Base-by-base conservation (phyloP, 2,113 vertebrate genomes). In the Todiramphus chloris region DNA sequence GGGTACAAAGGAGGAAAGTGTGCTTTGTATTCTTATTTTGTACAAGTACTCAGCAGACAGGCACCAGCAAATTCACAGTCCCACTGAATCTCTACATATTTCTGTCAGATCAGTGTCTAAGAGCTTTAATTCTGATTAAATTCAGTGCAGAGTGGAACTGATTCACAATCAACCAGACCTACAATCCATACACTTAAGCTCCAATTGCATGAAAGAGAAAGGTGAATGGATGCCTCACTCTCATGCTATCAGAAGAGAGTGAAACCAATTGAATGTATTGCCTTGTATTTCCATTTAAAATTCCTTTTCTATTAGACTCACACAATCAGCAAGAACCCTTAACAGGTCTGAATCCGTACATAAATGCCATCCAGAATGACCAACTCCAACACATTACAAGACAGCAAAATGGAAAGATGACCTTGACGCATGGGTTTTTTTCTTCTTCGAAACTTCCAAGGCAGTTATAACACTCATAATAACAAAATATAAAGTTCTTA, bases 351-450 rank as follows among this genome's bases (percentile, higher is more conserved):
- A 96, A 94, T 84, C 37, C 66, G 60, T 77, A 67, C 90, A 93
- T 82, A 96, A 96, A 92, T 83, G 87, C 46, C 51, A 63, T 67
- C 73, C n/a, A 53, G 94, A 97, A 97, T 87, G 43, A 92, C 67
- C 75, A 90, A 87, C 84, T 97, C 88, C 77, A 96, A 75, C 53
- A 84, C 39, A 95, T 94, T 95, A 93, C 75, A 94, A 96, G 89
- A 31, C 80, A 97, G 92, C 33, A 96, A 96, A 94, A 91, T 76
- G 16, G 48, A 91, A 97, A 84, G 64, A 94, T 96, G 85, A 94
- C 92, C 76, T 94, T 70, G 94, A 87, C 43, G 75, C 25, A 27
- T 64, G 25, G 75, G 18, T 86, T 89, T 73, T 93, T 95, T 91
- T 48, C 77, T 91, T 83, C 81, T 94, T 89, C 92, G 33, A 84